phyloP scores from a whole-genome alignment of 1,140 invertebrate genomes.

The Euwallacea fornicatus region DNA sequence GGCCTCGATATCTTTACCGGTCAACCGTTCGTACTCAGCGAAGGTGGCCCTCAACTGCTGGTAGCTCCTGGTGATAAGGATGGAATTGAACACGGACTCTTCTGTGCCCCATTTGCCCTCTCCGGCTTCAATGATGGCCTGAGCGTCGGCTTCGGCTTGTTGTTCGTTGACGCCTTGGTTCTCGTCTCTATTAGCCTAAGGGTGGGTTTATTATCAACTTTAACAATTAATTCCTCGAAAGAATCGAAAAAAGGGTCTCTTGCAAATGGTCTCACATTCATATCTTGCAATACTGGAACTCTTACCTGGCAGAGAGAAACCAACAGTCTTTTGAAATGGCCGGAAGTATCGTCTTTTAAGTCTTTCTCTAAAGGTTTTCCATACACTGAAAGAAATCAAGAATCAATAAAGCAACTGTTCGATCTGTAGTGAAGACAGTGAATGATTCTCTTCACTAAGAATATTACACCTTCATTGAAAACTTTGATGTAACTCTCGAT shows the following conservation, averaged over 20 bases:
- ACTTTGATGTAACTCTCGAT: not conserved
- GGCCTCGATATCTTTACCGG: constrained; percentile 81
- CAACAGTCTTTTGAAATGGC: constrained; percentile 85
- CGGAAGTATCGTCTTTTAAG: constrained; percentile 90
- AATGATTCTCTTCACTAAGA: too few species aligned
- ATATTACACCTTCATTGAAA: not conserved
- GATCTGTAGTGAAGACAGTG: too few species aligned
- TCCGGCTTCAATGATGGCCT: constrained; percentile 70
- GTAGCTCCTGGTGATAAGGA: constrained; percentile 76
- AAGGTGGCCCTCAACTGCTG: constrained; percentile 83
- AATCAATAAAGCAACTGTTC: not conserved
- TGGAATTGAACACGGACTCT: constrained; percentile 83
- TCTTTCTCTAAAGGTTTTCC: constrained; percentile 83
- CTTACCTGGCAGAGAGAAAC: constrained; percentile 73
- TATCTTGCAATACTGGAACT: too few species aligned
- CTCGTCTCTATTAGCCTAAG: constrained; percentile 74
- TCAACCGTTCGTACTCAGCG: constrained; percentile 72
- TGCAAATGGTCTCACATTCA: too few species aligned
- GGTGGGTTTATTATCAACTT: too few species aligned
- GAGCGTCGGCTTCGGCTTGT: constrained; percentile 70
- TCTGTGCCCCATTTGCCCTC: constrained; percentile 85
- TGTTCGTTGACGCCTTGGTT: constrained; percentile 69
- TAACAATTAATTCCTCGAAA: too few species aligned
- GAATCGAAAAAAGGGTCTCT: too few species aligned
- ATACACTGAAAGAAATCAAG: constrained; percentile 68